These are phyloP conservation scores for Tauraco hartlaubi DNA, from an alignment of 2,797 vertebrate genomes.

Conservation along the genomic window DNA sequence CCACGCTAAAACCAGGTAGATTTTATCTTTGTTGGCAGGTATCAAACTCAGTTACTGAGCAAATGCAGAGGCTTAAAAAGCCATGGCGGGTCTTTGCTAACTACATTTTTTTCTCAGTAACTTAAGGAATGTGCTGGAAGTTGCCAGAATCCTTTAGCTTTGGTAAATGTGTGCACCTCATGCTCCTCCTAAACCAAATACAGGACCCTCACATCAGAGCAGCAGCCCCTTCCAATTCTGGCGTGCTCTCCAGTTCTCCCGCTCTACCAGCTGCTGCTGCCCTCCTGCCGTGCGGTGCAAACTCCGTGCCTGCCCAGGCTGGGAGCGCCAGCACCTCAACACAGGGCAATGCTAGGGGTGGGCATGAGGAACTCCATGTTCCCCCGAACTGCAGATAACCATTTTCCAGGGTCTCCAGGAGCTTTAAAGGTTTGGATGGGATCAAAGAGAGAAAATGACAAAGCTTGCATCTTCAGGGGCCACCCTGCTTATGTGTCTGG, in stretches of 20 bases:
- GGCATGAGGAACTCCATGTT: background rate
- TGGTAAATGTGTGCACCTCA: accelerated
- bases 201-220: background rate
- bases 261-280: background rate
- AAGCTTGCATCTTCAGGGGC: background rate
- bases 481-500: accelerated
- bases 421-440: background rate
- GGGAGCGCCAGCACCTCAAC: accelerated
- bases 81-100: background rate
- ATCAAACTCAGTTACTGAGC: background rate
- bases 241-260: background rate
- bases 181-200: background rate
- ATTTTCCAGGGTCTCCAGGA: background rate
- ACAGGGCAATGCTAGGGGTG: accelerated
- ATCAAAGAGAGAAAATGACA: background rate
- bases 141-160: background rate
- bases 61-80: background rate
- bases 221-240: background rate
- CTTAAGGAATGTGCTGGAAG: background rate
- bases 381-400: accelerated
- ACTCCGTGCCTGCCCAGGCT: accelerated
- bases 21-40: background rate
- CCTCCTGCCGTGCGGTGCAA: background rate
- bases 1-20: background rate
- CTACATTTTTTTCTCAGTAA: background rate